These are phyloP conservation scores for Pheosia tremula DNA, from an alignment of 2,888 invertebrate species.

Conservation along the genomic window DNA sequence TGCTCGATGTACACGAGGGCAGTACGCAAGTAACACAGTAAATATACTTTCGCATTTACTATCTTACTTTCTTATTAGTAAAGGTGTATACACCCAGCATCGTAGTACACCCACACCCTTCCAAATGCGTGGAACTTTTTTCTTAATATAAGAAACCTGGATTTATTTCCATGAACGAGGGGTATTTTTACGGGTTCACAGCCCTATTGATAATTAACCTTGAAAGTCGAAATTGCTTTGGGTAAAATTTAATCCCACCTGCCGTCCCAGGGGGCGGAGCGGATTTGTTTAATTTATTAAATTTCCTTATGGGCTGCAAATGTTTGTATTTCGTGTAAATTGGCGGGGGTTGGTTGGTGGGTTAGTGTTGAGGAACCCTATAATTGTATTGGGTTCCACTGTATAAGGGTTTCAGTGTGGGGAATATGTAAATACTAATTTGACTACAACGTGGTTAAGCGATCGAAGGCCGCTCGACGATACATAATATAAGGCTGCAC, in stretches of 20 bases:
- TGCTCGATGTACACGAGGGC: no score
- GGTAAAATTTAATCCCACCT: conserved; percentile 28
- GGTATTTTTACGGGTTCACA: conserved; percentile 6
- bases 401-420: background rate
- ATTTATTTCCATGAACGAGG: background rate
- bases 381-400: background rate
- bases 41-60: no score
- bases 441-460: no score
- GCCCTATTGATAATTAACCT: conserved; percentile 34
- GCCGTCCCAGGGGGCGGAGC: background rate
- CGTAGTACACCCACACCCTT: no score
- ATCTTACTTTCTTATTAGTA: no score
- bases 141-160: background rate
- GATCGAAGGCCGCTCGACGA: no score
- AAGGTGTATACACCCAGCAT: no score
- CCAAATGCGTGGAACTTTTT: no score
- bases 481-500: no score
- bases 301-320: conserved; percentile 5
- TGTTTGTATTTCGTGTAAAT: background rate
- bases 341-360: background rate
- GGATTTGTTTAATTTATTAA: conserved; percentile 3
- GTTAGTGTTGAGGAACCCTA: background rate
- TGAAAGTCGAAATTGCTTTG: conserved; percentile 20
- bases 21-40: no score
- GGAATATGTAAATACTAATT: background rate